Percentiles rank a stretch among this genome's conserved stretches.
Conservation (phyloP, 2,113 vertebrate genomes). For the Tachycineta bicolor region DNA sequence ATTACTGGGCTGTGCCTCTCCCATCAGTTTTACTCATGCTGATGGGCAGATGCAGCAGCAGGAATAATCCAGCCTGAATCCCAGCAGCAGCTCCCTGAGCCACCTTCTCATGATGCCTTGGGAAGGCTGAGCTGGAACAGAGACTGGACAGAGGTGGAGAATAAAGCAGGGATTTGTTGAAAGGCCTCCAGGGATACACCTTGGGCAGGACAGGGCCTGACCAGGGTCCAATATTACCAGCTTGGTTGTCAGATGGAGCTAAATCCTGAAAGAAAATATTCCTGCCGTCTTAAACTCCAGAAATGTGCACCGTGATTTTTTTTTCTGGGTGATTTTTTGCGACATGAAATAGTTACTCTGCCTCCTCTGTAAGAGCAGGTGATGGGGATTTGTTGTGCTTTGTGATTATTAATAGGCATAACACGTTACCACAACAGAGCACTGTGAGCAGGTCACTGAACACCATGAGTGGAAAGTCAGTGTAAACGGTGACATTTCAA, state of each 20-base stretch:
- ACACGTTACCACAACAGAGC: background rate
- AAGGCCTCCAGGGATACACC: too few species aligned
- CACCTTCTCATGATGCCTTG: background rate
- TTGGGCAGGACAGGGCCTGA: too few species aligned
- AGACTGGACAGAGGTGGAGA: too few species aligned
- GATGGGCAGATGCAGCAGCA: background rate
- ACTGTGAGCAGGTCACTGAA: background rate
- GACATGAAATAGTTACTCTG: background rate
- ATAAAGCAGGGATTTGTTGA: too few species aligned
- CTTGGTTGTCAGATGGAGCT: background rate
- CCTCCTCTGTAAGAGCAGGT: background rate
- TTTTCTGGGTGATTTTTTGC: background rate
- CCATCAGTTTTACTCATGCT: background rate
- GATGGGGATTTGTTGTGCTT: background rate
- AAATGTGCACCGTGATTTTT: background rate
- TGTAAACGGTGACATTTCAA: background rate
- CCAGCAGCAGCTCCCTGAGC: background rate
- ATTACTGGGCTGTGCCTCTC: background rate
- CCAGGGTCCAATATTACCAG: background rate
- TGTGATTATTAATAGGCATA: background rate
- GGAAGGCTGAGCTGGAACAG: too few species aligned
- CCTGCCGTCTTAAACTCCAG: background rate
- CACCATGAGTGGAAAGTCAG: background rate
- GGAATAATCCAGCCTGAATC: background rate
- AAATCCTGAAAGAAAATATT: slow-evolving; percentile 10